Base-by-base conservation (phyloP, 2,113 vertebrate species). In the Dascyllus trimaculatus region DNA sequence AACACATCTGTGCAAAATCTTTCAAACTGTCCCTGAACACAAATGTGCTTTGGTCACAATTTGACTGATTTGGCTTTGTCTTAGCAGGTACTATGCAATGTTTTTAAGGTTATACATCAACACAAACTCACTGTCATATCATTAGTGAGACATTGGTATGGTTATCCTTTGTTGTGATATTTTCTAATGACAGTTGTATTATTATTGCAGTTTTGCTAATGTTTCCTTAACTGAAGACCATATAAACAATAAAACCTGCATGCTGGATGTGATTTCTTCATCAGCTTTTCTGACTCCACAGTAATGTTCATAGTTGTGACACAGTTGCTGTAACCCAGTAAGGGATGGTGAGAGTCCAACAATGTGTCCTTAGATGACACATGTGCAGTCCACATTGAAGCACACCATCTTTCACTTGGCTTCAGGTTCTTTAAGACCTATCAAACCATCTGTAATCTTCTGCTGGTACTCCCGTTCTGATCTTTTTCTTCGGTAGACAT, bases 401-500 rank as follows among this genome's bases (percentile, higher is more conserved):
- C 10, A 2, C 17, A 32, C 35, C 53, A 3, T 45, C 9, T 2
- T 82, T 95, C 78, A 89, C 78, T 95, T 95, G 82, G 78, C 84
- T 80, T 88, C 73, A 52, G 84, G 75, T 18, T 93, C 87, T 3
- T 40, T 61, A 58, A 71, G 70, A 71, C 76, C 84, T 14, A 87
- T 79, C 87, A 89, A 24, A 59, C 83, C 92, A 60, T 94, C 93
- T 56, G 94, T 79, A 67, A 96, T 87, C 77, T 89, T 97, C 64
- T 78, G 89, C 86, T 97, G 87, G 15, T 97, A 95, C 49, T 88
- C 89, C 68, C 97, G 95, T 72, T 99, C 97, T 14, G 97, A 97
- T 19, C 45, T 91, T 84, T 99, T 99, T 92, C 98, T 96, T 71
- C 98, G 93, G 94, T 99, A 99, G 87, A 99, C 98, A 26, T 99